These are phyloP conservation scores for Nothura maculosa DNA, from an alignment of 2,797 vertebrate species.

Conservation along the genomic window DNA sequence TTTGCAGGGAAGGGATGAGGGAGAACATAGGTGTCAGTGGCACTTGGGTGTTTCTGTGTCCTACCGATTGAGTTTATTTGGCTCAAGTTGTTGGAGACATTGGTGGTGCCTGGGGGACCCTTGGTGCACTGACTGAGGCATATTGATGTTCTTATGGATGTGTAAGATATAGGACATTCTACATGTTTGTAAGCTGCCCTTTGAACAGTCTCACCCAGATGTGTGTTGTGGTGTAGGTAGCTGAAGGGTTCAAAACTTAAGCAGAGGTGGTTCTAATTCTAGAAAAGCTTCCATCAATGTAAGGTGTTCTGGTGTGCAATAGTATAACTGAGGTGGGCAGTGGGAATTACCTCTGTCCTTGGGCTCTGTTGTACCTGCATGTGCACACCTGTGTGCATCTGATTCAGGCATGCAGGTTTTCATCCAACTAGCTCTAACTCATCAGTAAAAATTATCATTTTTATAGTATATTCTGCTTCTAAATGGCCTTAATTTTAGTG, in stretches of 20 bases:
- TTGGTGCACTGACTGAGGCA: not conserved
- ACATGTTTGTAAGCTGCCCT: too few relatives aligned
- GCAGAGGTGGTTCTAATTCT: not conserved
- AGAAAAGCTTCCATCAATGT: not conserved
- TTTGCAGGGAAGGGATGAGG: not conserved
- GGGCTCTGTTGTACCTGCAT: not conserved
- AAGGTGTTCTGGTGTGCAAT: not conserved
- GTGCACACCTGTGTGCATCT: fast-evolving
- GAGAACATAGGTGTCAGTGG: not conserved
- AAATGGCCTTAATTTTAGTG: not conserved
- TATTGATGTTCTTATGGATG: not conserved
- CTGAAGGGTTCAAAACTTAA: not conserved
- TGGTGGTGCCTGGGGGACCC: too few relatives aligned
- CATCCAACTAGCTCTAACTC: not conserved
- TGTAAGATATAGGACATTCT: not conserved
- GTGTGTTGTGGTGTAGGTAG: not conserved
- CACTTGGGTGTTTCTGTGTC: too few relatives aligned
- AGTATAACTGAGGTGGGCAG: not conserved
- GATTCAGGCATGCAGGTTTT: not conserved
- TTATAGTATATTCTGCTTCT: not conserved
- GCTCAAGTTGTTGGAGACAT: not conserved
- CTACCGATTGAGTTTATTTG: not conserved
- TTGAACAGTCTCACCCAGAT: not conserved
- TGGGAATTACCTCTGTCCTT: not conserved
- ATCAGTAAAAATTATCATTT: not conserved